Conservation (phyloP, 2,888 invertebrate genomes). For the Dasypogon diadema region DNA sequence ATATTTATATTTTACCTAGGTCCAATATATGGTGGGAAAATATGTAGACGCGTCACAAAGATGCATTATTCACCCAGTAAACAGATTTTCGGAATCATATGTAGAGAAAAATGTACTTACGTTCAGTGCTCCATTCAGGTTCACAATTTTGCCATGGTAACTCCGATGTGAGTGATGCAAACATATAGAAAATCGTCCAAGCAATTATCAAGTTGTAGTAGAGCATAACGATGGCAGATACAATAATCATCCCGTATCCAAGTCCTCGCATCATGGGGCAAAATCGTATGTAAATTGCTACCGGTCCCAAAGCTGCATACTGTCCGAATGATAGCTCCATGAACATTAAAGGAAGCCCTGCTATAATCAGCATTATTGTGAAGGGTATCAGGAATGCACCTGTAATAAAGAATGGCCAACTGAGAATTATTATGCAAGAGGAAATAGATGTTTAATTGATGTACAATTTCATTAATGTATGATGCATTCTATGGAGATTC, state of each 20-base stretch:
- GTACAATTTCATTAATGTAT: too few species aligned
- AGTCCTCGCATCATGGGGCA: slow-evolving; percentile 78
- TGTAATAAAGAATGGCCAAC: slow-evolving; percentile 62
- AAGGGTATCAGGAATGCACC: slow-evolving; percentile 89
- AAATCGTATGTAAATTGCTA: slow-evolving; percentile 83
- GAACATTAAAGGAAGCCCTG: slow-evolving; percentile 85
- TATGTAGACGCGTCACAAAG: too few species aligned
- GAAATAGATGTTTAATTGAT: too few species aligned
- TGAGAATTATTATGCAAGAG: too few species aligned
- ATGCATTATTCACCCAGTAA: too few species aligned
- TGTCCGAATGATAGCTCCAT: slow-evolving; percentile 89
- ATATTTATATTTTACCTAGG: too few species aligned
- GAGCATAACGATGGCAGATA: slow-evolving; percentile 81
- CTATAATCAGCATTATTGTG: slow-evolving; percentile 82
- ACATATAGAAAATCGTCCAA: slow-evolving; percentile 84
- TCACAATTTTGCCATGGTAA: slow-evolving; percentile 82
- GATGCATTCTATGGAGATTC: too few species aligned
- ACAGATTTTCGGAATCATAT: too few species aligned
- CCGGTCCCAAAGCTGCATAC: slow-evolving; percentile 82
- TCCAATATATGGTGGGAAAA: too few species aligned
- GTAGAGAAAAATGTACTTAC: too few species aligned
- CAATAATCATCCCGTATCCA: slow-evolving; percentile 82
- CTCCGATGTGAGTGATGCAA: slow-evolving; percentile 75
- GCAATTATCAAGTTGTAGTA: slow-evolving; percentile 83
- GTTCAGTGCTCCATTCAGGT: slow-evolving; percentile 76